Conservation (phyloP, 2,797 vertebrate genomes). For the Micropoecilia bifurca region DNA sequence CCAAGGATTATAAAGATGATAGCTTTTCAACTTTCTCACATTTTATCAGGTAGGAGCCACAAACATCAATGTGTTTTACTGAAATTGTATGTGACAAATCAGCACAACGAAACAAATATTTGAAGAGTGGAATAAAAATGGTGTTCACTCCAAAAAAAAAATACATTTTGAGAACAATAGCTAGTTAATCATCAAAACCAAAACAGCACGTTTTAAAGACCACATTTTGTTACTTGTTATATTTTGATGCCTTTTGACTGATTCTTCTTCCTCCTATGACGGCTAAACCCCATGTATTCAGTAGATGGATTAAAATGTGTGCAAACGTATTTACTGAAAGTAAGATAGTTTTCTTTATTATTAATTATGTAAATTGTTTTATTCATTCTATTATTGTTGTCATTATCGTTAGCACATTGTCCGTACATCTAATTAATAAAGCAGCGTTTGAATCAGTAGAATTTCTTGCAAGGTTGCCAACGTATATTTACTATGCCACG, state of each 20-base stretch:
- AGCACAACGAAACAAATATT: not conserved
- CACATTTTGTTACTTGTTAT: not conserved
- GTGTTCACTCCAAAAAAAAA: not conserved
- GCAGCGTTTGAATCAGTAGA: not conserved
- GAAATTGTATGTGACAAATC: not conserved
- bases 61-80: not conserved
- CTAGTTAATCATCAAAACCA: not conserved
- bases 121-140: not conserved
- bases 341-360: not conserved
- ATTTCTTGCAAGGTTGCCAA: not conserved
- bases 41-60: not conserved
- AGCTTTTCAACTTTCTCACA: not conserved
- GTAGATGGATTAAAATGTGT: not conserved
- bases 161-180: not conserved
- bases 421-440: not conserved
- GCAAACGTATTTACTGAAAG: not conserved
- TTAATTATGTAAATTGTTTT: not conserved
- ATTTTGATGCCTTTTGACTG: not conserved
- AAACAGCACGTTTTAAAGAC: not conserved
- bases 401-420: not conserved
- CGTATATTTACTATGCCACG: not conserved
- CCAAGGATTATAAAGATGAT: not conserved
- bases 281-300: not conserved
- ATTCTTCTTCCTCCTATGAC: not conserved
- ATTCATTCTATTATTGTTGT: not conserved